Evolutionary conservation across 2,888 invertebrate species (phyloP).

Genomic region (Drosophila pegasa): DNA sequence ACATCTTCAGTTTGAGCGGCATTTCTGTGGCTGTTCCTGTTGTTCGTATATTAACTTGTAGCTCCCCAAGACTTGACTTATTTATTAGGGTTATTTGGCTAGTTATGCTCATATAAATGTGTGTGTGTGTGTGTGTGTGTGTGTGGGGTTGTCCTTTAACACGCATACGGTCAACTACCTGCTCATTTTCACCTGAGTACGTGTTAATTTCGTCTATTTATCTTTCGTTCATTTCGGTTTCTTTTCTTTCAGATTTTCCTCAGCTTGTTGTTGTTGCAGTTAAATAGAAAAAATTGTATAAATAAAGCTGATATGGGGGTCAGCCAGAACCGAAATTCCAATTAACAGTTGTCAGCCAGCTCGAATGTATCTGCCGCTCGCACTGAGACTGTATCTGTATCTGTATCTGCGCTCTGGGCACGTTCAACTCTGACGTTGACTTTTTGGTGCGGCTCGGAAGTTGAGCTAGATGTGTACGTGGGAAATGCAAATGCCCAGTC

Average conservation of each 20-base stretch:
- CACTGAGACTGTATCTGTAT: conserved; percentile 8
- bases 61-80: conserved; percentile 67
- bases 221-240: conserved; percentile 40
- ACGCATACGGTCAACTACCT: conserved; percentile 59
- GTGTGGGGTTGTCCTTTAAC: conserved; percentile 44
- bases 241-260: conserved; percentile 22
- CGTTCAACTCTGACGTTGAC: conserved; percentile 59
- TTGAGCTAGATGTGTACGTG: conserved; percentile 66
- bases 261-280: background rate
- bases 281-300: conserved; percentile 62
- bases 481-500: conserved; percentile 72
- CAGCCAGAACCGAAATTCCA: conserved; percentile 63
- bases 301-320: conserved; percentile 38
- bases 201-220: conserved; percentile 78
- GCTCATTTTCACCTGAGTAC: conserved; percentile 77
- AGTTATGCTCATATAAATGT: conserved; percentile 20
- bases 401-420: conserved; percentile 50
- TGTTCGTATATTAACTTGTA: conserved; percentile 44
- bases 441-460: conserved; percentile 33
- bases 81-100: conserved; percentile 77
- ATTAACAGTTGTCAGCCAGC: conserved; percentile 58
- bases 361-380: conserved; percentile 26
- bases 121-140: conserved; percentile 20
- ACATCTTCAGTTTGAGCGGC: conserved; percentile 51
- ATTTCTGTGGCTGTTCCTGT: conserved; percentile 19